Evolutionary conservation across 1,140 invertebrate species (phyloP), one percentile per base, ranked within the genome.

Genomic region (Drosophila watanabei): DNA sequence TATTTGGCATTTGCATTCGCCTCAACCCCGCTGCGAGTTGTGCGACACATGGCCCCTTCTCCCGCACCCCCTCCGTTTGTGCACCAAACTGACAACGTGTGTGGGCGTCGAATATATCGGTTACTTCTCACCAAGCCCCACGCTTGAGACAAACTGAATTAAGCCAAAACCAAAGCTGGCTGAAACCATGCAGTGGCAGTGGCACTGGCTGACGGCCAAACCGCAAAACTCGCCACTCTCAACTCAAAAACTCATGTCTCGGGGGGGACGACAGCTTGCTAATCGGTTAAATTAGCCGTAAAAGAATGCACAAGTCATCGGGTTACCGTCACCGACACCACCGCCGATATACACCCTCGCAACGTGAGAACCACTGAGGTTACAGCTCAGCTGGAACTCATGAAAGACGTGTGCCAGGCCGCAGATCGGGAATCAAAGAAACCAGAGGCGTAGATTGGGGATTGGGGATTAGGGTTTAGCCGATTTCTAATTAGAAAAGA

Each of bases 241-340:
- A 62, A 49, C 58, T 35, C 59, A 72, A 81, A 86, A 86, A 80
- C 65, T 80, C 82, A 86, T 66, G 51, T 64, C 79, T 71, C 80
- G 28, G 59, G 71, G 85, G 33, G 35, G 54, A 57, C 54, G 35
- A 80, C 79, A 76, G 71, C 43, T 69, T 85, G 86, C 82, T 89
- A 89, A 89, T 89, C 85, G 85, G 86, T 90, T 90, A 89, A 89
- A 89, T 89, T 89, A 89, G 85, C 85, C 85, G 56, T 89, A 65
- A 89, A 88, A 89, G 85, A 89, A 89, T 89, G 79, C 85, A 85
- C 75, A 78, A 86, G 75, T 59, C 70, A 90, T 89, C 85, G 75
- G 75, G 82, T 89, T 89, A 90, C 86, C 39, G 32, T 63, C 63
- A 48, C 49, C 62, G 45, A 33, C 62, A 45, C 56, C 20, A n/a